Evolutionary conservation across 2,113 vertebrate genomes (phyloP).

Genomic region (Cyprinodon brontotheroides): DNA sequence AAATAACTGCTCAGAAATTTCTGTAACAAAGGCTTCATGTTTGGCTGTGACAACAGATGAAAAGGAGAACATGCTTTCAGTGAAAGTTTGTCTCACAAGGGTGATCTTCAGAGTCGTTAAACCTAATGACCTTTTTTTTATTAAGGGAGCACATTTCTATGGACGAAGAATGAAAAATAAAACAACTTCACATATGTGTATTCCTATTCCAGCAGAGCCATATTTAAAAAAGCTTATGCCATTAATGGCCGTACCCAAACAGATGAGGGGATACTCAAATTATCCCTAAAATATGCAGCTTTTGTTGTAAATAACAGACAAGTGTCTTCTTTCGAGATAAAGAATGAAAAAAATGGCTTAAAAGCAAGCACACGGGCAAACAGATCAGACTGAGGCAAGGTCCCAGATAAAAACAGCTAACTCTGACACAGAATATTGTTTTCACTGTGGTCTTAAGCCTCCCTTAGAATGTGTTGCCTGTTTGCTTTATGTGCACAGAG

Average conservation of each 20-base stretch:
- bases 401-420: conserved; percentile 45
- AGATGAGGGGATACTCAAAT: conserved; percentile 43
- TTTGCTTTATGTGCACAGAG: conserved; percentile 24
- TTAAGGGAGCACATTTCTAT: conserved; percentile 3
- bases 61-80: conserved; percentile 16
- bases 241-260: conserved; percentile 38
- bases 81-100: conserved; percentile 7
- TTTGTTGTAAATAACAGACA: conserved; percentile 3
- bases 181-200: conserved; percentile 4
- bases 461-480: conserved; percentile 35
- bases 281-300: conserved; percentile 17
- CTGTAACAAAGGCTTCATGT: conserved; percentile 46
- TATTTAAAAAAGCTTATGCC: conserved; percentile 12
- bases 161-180: conserved; percentile 7
- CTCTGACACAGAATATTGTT: conserved; percentile 44
- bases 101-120: not conserved
- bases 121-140: conserved; percentile 12
- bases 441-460: conserved; percentile 38
- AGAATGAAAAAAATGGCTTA: conserved; percentile 3
- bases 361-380: conserved; percentile 31
- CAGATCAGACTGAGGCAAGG: conserved; percentile 14
- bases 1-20: conserved; percentile 34
- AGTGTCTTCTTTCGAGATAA: conserved; percentile 28
- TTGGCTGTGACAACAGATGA: conserved; percentile 45
- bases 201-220: conserved; percentile 16